Conservation (phyloP, 2,113 vertebrate species). For the Perca fluviatilis region DNA sequence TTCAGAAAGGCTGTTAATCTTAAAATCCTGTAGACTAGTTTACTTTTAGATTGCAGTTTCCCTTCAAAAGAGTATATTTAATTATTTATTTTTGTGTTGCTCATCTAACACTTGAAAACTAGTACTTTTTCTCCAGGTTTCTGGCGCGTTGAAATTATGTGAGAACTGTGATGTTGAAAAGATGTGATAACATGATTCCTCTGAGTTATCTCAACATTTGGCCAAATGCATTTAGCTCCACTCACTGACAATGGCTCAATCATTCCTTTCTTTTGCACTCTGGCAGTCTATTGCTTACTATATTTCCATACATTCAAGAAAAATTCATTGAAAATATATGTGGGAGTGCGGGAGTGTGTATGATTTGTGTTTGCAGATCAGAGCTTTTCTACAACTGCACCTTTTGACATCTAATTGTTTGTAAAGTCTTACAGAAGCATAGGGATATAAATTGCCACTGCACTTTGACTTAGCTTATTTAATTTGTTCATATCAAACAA, state of each 20-base stretch:
- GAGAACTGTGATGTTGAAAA: conserved; percentile 30
- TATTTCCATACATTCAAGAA: conserved; percentile 35
- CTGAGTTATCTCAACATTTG: neutral
- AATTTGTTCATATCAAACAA: conserved; percentile 65
- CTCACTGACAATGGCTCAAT: conserved; percentile 38
- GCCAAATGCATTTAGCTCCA: conserved; percentile 30
- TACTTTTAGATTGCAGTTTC: conserved; percentile 46
- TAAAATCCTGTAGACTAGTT: conserved; percentile 39
- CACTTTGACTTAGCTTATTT: conserved; percentile 64
- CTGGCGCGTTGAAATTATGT: conserved; percentile 8
- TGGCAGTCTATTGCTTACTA: conserved; percentile 30
- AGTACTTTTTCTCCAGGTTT: conserved; percentile 6
- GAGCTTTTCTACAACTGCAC: conserved; percentile 55
- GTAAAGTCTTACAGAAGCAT: conserved; percentile 61
- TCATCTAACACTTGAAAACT: conserved; percentile 33
- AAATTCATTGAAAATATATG: conserved; percentile 18
- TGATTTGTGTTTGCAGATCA: conserved; percentile 18
- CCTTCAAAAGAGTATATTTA: conserved; percentile 34
- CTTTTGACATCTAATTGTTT: conserved; percentile 52
- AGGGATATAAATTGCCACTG: conserved; percentile 45
- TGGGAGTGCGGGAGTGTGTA: conserved; percentile 4
- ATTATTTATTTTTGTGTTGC: conserved; percentile 43
- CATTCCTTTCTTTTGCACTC: conserved; percentile 73
- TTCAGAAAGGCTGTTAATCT: conserved; percentile 38
- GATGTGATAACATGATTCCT: conserved; percentile 45